Conservation (phyloP, 2,888 invertebrate species). For the Plagiodera versicolora region DNA sequence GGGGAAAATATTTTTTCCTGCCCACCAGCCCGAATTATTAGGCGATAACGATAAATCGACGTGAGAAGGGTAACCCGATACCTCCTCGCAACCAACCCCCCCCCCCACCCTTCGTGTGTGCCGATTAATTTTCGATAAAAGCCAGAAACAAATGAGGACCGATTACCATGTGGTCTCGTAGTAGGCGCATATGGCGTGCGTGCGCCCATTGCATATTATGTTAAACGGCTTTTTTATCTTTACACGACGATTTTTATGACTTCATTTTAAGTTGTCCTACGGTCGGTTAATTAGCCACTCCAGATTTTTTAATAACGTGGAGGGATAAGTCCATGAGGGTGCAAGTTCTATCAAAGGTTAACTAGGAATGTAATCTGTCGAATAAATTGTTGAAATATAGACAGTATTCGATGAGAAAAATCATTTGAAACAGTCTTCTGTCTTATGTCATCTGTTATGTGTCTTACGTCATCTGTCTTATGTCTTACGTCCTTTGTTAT, state of each 20-base stretch:
- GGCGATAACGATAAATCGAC: conserved; percentile 16
- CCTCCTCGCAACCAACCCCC: too few relatives aligned
- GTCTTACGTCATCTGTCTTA: too few relatives aligned
- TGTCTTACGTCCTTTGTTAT: too few relatives aligned
- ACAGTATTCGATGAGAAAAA: too few relatives aligned
- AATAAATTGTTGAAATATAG: too few relatives aligned
- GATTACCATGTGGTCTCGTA: background rate
- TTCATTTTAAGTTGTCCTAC: background rate
- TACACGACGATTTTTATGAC: background rate
- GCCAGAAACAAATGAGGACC: background rate
- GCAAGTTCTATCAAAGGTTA: too few relatives aligned
- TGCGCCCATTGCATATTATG: background rate
- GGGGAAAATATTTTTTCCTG: conserved; percentile 9
- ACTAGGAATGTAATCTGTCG: too few relatives aligned
- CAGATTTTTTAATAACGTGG: too few relatives aligned
- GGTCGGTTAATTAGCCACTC: too few relatives aligned
- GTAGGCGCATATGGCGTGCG: conserved; percentile 4
- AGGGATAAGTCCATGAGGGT: too few relatives aligned
- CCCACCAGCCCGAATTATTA: conserved; percentile 9
- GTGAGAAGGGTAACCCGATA: conserved; percentile 18
- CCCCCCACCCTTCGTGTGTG: background rate
- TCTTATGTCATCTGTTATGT: too few relatives aligned
- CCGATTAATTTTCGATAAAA: conserved; percentile 16
- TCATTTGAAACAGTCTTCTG: too few relatives aligned
- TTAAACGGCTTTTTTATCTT: conserved; percentile 1